Conservation (phyloP, 2,113 vertebrate genomes). For the Delphinapterus leucas region DNA sequence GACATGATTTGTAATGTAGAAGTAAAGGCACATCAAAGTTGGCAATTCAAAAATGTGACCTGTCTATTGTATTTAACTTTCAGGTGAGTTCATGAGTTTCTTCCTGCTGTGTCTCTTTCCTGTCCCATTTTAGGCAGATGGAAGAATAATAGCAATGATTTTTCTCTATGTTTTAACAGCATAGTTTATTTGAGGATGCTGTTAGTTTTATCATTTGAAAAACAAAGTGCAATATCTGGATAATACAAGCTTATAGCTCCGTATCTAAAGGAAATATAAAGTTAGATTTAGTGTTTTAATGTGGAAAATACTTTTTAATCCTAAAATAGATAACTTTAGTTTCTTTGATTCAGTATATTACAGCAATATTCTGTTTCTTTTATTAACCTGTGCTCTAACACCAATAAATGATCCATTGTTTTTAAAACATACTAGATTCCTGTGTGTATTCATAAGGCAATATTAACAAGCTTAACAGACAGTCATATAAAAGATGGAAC, state of each 20-base stretch:
- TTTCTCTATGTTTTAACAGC: not conserved
- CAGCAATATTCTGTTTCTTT: not conserved
- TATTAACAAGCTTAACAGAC: not conserved
- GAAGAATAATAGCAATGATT: slow-evolving; percentile 44
- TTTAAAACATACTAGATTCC: not conserved
- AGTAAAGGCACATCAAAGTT: slow-evolving; percentile 71
- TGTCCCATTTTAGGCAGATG: slow-evolving; percentile 42
- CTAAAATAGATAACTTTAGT: not conserved
- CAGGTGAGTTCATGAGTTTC: slow-evolving; percentile 43
- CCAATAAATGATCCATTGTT: not conserved
- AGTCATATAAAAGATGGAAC: not conserved
- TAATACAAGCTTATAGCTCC: not conserved
- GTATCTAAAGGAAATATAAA: not conserved
- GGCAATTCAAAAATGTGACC: slow-evolving; percentile 73
- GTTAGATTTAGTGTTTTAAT: not conserved
- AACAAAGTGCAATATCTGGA: not conserved
- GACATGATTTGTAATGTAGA: slow-evolving; percentile 69
- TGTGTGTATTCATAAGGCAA: not conserved
- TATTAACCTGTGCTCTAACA: not conserved
- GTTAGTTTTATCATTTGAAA: not conserved
- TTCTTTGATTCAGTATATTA: not conserved
- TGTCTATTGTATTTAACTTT: slow-evolving; percentile 66
- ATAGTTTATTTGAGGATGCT: not conserved
- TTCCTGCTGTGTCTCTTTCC: slow-evolving; percentile 62
- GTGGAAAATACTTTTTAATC: not conserved